Conservation (phyloP, 2,113 vertebrate species). For the Melanocharis versteri region DNA sequence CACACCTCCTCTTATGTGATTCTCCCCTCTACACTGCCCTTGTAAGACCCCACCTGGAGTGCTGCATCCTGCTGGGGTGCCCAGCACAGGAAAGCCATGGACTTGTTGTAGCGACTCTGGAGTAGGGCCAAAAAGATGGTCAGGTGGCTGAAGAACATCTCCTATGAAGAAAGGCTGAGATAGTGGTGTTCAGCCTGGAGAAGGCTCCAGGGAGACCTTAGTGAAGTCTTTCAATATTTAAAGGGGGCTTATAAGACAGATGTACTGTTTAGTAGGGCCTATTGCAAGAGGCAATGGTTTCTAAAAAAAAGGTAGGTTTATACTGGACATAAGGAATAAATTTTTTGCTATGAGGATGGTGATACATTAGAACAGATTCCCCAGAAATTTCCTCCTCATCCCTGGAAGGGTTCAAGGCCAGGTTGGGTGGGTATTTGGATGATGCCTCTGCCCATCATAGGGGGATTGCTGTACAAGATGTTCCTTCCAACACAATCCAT, state of each 20-base stretch:
- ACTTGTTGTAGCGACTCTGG: neutral
- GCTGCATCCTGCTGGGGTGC: neutral
- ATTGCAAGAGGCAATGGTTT: neutral
- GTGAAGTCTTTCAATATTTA: neutral
- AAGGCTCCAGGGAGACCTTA: neutral
- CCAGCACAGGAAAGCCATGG: neutral
- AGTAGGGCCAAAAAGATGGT: neutral
- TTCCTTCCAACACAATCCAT: neutral
- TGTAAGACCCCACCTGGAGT: too few species aligned
- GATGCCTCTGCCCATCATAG: neutral
- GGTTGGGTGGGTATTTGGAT: neutral
- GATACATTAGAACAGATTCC: neutral
- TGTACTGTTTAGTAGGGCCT: neutral
- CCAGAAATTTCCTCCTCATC: neutral
- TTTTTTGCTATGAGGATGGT: neutral
- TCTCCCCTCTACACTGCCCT: neutral
- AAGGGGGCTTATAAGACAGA: neutral
- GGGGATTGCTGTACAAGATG: neutral
- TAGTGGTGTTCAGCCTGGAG: neutral
- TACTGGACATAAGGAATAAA: neutral
- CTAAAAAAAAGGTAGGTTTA: neutral
- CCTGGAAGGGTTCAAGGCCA: rapidly evolving
- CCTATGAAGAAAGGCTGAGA: neutral
- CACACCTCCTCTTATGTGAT: neutral
- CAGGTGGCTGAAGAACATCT: neutral